Percentiles rank a stretch among this genome's conserved stretches.
These are phyloP conservation scores for Ctenochaetus hawaiiensis DNA, from an alignment of 2,797 vertebrate genomes.

Conservation along the genomic window DNA sequence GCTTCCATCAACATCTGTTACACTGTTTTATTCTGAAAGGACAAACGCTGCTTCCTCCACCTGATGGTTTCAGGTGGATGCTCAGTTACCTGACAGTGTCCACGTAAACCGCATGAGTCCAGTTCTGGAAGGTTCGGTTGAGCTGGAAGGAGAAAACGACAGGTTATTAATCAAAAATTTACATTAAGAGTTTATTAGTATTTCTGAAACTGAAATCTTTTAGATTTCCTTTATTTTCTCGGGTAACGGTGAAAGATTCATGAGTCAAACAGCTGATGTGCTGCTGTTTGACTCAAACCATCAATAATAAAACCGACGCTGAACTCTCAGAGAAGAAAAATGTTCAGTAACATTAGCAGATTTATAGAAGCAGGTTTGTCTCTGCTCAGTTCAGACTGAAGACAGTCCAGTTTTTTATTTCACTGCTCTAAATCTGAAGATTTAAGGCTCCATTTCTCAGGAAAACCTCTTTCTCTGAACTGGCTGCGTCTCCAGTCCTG, in stretches of 20 bases:
- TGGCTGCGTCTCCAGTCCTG: neutral
- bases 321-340: neutral
- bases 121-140: conserved; percentile 91
- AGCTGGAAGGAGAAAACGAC: conserved; percentile 88
- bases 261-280: neutral
- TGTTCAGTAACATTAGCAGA: neutral
- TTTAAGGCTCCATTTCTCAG: neutral
- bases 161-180: conserved; percentile 12
- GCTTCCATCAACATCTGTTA: neutral
- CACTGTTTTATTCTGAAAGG: neutral
- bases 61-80: neutral
- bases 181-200: neutral
- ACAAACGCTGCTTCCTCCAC: neutral
- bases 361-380: neutral
- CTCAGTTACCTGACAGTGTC: conserved; percentile 90
- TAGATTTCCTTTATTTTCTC: neutral
- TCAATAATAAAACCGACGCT: neutral
- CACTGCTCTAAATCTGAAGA: neutral
- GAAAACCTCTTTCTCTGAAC: neutral
- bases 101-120: conserved; percentile 89
- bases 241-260: no score
- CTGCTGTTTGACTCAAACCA: neutral
- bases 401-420: neutral
- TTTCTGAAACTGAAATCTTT: neutral
- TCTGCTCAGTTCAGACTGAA: neutral